A percentile compares a stretch with the other conserved stretches of the same genome.
Conservation (phyloP, 2,888 invertebrate genomes). For the Napeogenes inachia region DNA sequence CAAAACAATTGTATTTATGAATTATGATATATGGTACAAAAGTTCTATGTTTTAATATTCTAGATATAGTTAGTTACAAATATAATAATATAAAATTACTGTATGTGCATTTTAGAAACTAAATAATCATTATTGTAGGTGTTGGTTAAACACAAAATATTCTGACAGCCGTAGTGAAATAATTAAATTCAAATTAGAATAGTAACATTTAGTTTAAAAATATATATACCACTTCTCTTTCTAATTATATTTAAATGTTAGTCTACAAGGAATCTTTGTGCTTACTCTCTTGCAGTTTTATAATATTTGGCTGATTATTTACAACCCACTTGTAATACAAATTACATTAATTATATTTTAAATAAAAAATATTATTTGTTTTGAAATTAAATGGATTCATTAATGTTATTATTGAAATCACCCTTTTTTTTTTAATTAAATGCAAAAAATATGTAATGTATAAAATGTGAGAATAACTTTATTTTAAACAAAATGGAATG, state of each 20-base stretch:
- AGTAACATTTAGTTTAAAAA: no score
- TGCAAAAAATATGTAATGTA: no score
- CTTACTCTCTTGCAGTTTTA: not conserved
- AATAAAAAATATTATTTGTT: no score
- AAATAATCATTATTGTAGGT: not conserved
- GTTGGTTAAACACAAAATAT: not conserved
- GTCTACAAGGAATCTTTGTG: conserved; percentile 1
- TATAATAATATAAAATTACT: not conserved
- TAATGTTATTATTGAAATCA: no score
- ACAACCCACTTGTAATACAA: not conserved
- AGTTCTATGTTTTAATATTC: not conserved
- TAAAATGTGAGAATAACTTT: no score
- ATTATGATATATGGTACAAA: not conserved
- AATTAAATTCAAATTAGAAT: no score
- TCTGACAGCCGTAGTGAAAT: no score
- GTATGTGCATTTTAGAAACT: conserved; percentile 2
- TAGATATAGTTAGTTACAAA: not conserved
- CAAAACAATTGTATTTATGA: not conserved
- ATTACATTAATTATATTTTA: no score
- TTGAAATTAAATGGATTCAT: no score
- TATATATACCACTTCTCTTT: not conserved
- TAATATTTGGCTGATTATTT: not conserved
- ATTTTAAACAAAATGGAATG: no score
- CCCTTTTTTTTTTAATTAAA: no score
- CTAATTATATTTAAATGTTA: not conserved